phyloP scores from a whole-genome alignment of 2,888 invertebrate species.

The Scotopteryx bipunctaria region DNA sequence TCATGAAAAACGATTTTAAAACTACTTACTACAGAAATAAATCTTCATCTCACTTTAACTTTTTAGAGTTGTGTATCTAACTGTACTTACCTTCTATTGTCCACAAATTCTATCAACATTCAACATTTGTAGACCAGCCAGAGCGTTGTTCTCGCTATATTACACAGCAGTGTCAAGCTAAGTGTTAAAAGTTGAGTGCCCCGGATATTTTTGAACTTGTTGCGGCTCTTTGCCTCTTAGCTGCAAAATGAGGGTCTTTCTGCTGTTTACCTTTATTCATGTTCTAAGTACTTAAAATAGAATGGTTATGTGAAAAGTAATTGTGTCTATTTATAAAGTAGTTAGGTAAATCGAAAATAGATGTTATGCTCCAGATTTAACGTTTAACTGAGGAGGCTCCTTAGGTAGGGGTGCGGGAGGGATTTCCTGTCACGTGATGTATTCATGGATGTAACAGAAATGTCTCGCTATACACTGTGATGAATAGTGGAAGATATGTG shows the following conservation, averaged over 20 bases:
- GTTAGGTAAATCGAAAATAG: no score
- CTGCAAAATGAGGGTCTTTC: slow-evolving; percentile 7
- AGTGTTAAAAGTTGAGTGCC: slow-evolving; percentile 15
- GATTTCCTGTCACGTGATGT: no score
- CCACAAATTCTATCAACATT: slow-evolving; percentile 15
- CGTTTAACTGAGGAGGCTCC: no score
- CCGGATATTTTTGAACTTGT: slow-evolving; percentile 7
- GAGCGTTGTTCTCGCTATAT: slow-evolving; percentile 9
- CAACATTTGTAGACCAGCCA: slow-evolving; percentile 15
- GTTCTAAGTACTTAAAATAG: background rate
- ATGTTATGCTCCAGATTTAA: no score
- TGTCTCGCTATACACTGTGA: no score
- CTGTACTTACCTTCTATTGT: slow-evolving; percentile 6
- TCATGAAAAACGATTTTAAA: no score
- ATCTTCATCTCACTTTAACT: no score
- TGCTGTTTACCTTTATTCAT: background rate
- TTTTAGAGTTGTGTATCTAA: slow-evolving; percentile 1
- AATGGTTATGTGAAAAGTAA: background rate
- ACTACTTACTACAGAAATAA: no score
- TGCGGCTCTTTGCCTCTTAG: slow-evolving; percentile 6
- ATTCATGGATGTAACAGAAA: no score
- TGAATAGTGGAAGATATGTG: no score
- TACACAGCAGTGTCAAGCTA: slow-evolving; percentile 16
- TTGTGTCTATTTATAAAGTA: no score
- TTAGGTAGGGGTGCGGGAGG: no score